A percentile compares a stretch with the other conserved stretches of the same genome.
These are phyloP conservation scores for Halichoeres trimaculatus DNA, from an alignment of 2,113 vertebrate species.

Conservation along the genomic window DNA sequence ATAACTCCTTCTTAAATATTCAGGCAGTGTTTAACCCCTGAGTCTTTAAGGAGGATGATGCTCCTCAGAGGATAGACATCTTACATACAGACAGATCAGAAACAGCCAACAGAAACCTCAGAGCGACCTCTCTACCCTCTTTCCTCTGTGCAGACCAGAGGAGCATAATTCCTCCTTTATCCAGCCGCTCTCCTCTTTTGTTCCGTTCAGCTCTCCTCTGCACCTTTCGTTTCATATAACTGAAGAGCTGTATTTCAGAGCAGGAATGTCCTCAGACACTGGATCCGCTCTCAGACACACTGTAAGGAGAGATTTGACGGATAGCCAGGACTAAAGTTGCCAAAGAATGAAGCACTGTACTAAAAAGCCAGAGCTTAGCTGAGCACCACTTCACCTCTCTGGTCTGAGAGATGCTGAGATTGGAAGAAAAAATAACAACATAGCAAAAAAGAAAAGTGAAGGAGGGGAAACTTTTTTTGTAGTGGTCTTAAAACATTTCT, in stretches of 20 bases:
- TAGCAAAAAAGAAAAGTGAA: not conserved
- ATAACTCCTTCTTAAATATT: too few species aligned
- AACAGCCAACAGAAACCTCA: not conserved
- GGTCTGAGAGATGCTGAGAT: not conserved
- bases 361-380: conserved; percentile 24
- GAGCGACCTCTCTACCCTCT: not conserved
- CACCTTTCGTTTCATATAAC: conserved; percentile 23
- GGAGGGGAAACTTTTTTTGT: not conserved
- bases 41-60: not conserved
- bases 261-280: conserved; percentile 57
- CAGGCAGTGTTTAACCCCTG: too few species aligned
- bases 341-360: conserved; percentile 12
- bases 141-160: not conserved
- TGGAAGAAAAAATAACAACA: not conserved
- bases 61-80: not conserved
- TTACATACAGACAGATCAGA: not conserved
- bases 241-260: conserved; percentile 10
- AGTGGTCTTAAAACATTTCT: not conserved
- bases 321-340: conserved; percentile 38
- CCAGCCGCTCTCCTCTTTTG: not conserved
- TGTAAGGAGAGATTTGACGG: conserved; percentile 37
- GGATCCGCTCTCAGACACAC: conserved; percentile 19
- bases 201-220: not conserved
- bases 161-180: conserved; percentile 4
- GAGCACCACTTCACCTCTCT: not conserved